Evolutionary conservation across 92 coral and sea anemone genomes (phyloP).

Genomic region (Palythoa caribaeorum): DNA sequence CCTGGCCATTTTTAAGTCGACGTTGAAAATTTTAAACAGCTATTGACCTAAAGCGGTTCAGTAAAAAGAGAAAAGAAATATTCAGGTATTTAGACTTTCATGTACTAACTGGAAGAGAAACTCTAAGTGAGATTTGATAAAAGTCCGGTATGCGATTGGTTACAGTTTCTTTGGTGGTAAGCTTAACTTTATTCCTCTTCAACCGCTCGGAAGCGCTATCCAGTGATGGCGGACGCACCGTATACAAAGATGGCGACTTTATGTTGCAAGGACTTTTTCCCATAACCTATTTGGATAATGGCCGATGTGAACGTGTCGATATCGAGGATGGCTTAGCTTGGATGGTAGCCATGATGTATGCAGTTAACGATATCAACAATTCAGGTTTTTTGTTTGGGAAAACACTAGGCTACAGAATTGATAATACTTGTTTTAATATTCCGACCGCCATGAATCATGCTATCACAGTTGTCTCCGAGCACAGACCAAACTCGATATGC

Average conservation of each 20-base stretch:
- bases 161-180: not conserved
- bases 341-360: constrained; percentile 81
- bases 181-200: not conserved
- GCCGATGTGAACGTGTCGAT: constrained; percentile 65
- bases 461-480: constrained; percentile 87
- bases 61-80: not conserved
- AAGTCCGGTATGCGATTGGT: not conserved
- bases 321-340: constrained; percentile 70
- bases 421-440: constrained; percentile 79
- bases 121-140: not conserved
- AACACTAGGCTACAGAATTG: constrained; percentile 91
- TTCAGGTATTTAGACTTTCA: not conserved
- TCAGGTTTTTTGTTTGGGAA: constrained; percentile 56
- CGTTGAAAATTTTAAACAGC: not conserved
- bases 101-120: not conserved
- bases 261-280: constrained; percentile 86
- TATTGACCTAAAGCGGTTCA: not conserved
- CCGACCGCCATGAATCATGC: constrained; percentile 87
- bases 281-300: constrained; percentile 66
- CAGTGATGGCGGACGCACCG: constrained; percentile 29
- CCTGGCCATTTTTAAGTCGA: not conserved
- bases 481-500: constrained; percentile 91
- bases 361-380: constrained; percentile 83
- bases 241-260: constrained; percentile 71
- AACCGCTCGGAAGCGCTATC: not conserved